These are phyloP conservation scores for Spongilla lacustris DNA, from an alignment of 37 sponge, comb jelly and placozoan species.

Conservation along the genomic window DNA sequence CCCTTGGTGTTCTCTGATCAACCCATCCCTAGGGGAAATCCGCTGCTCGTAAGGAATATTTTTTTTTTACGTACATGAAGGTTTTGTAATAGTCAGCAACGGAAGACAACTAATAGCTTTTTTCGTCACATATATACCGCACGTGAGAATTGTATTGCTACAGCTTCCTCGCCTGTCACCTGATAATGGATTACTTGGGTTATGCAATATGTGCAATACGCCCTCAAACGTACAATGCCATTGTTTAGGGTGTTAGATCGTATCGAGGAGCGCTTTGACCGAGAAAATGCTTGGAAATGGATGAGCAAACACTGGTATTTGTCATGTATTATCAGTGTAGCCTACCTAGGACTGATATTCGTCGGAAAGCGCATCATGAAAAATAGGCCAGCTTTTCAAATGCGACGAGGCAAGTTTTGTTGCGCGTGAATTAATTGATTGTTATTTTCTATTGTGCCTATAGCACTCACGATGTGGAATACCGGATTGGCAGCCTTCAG, in stretches of 20 bases:
- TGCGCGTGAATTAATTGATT: neutral
- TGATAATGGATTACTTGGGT: too few relatives aligned
- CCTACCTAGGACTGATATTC: neutral
- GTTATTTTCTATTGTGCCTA: neutral
- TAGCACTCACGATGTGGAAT: constrained; percentile 70
- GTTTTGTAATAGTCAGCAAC: too few relatives aligned
- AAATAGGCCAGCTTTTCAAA: neutral
- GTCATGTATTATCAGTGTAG: neutral
- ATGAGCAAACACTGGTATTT: neutral
- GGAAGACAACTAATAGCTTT: too few relatives aligned
- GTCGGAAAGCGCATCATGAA: neutral
- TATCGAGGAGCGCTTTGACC: neutral
- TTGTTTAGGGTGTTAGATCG: neutral
- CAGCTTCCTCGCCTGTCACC: too few relatives aligned
- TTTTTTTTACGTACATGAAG: too few relatives aligned
- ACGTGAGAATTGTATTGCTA: too few relatives aligned
- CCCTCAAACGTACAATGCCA: neutral
- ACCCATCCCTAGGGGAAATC: too few relatives aligned
- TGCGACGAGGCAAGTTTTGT: neutral
- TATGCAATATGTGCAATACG: too few relatives aligned
- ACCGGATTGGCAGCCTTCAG: constrained; percentile 65
- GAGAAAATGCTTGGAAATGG: neutral
- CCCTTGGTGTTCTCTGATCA: too few relatives aligned
- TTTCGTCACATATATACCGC: too few relatives aligned
- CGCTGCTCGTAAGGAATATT: too few relatives aligned